Evolutionary conservation across 37 sponge, comb jelly and placozoan genomes (phyloP), one percentile per base, ranked within the genome.

Genomic region (Petrosia ficiformis): DNA sequence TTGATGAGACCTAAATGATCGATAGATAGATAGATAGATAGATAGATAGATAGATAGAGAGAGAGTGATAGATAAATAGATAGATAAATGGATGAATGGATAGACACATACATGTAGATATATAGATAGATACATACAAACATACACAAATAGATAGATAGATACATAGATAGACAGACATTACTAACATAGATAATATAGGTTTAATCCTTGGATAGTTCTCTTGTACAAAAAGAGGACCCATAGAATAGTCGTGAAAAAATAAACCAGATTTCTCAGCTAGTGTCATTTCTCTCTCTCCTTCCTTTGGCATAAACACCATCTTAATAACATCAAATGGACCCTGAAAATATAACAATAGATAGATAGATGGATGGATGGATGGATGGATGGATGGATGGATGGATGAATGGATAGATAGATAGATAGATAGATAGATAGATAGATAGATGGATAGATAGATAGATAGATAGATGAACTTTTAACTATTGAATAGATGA

Each of bases 161-260:
- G n/a, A n/a, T n/a, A n/a, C n/a, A n/a, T n/a, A n/a, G n/a, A n/a
- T n/a, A n/a, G n/a, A n/a, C n/a, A n/a, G n/a, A n/a, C n/a, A n/a
- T n/a, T n/a, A n/a, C n/a, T n/a, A n/a, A n/a, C n/a, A n/a, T n/a
- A n/a, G n/a, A n/a, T n/a, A n/a, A n/a, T n/a, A n/a, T 39, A 31
- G 94, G 96, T 11, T 65, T 77, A 35, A 77, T 77, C 5, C 44
- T 26, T 34, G 72, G 70, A 82, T 98, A 98, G 76, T 95, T 98
- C 88, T 98, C 99, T 65, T 95, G 96, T 57, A 95, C 96, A 92
- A 98, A 98, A 28, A 98, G 78, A 6, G 96, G 88, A 33, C 79
- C 65, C 30, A 98, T 39, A 59, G 68, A 72, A 81, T 98, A 98
- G 72, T 98, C 99, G 66, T 87, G 79, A 77, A 98, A 98, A 84